phyloP scores from a whole-genome alignment of 2,113 vertebrate species.

The Ranitomeya imitator region DNA sequence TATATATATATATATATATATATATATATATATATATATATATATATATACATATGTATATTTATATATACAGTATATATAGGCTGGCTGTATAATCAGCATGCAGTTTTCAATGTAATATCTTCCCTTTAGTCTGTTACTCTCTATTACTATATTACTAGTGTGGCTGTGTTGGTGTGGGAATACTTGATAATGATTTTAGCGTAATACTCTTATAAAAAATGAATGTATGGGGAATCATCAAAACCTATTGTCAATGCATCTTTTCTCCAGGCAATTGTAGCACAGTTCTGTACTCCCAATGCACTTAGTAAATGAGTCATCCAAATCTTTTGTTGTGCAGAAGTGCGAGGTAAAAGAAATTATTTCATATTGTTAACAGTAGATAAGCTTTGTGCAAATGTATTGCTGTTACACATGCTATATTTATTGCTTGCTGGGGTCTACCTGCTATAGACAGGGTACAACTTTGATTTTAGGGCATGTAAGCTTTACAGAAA shows the following conservation, averaged over 20 bases:
- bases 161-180: constrained; percentile 4
- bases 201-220: constrained; percentile 11
- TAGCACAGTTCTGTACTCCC: not conserved
- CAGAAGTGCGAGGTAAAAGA: not conserved
- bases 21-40: no score
- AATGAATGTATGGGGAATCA: not conserved
- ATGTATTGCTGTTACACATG: not conserved
- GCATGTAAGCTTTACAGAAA: not conserved
- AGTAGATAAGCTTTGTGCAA: not conserved
- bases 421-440: not conserved
- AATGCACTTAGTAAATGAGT: not conserved
- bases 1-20: no score
- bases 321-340: not conserved
- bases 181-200: constrained; percentile 26
- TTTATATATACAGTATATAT: no score
- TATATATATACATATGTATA: no score
- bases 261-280: not conserved
- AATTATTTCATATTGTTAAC: not conserved
- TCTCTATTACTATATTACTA: not conserved
- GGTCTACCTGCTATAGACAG: not conserved
- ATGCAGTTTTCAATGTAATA: not conserved
- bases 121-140: not conserved
- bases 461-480: not conserved
- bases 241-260: not conserved
- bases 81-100: not conserved